Conservation (phyloP, 2,797 vertebrate species). For the Squalus acanthias region DNA sequence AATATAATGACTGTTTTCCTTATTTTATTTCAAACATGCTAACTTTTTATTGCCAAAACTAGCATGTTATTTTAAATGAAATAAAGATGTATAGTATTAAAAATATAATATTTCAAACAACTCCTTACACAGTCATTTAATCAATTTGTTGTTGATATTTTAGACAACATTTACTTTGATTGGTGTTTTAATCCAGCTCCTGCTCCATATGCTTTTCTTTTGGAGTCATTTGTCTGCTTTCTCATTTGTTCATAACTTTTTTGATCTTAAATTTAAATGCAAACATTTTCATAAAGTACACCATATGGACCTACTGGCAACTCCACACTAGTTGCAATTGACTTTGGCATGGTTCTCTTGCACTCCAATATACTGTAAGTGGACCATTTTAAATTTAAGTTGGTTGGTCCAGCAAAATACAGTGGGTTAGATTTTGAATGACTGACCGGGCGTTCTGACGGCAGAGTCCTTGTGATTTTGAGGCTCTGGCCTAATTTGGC, state of each 20-base stretch:
- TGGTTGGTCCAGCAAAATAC: neutral
- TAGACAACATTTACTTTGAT: neutral
- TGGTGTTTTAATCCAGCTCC: neutral
- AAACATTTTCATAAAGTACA: neutral
- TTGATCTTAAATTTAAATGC: neutral
- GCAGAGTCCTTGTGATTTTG: too few relatives aligned
- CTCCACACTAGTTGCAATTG: neutral
- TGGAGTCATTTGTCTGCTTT: neutral
- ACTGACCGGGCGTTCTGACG: too few relatives aligned
- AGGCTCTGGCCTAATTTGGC: too few relatives aligned
- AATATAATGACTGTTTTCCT: neutral
- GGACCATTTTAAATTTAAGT: neutral
- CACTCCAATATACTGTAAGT: neutral
- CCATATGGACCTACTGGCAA: neutral
- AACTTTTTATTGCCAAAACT: neutral
- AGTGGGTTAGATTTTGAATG: neutral
- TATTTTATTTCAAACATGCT: neutral
- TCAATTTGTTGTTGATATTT: neutral
- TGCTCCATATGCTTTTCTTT: neutral
- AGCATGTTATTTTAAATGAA: neutral
- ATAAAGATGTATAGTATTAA: neutral
- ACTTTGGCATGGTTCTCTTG: neutral
- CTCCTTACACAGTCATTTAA: neutral
- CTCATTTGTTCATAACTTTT: too few relatives aligned
- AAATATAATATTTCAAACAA: neutral